Evolutionary conservation across 2,888 invertebrate species (phyloP).

Genomic region (Philonicus albiceps): DNA sequence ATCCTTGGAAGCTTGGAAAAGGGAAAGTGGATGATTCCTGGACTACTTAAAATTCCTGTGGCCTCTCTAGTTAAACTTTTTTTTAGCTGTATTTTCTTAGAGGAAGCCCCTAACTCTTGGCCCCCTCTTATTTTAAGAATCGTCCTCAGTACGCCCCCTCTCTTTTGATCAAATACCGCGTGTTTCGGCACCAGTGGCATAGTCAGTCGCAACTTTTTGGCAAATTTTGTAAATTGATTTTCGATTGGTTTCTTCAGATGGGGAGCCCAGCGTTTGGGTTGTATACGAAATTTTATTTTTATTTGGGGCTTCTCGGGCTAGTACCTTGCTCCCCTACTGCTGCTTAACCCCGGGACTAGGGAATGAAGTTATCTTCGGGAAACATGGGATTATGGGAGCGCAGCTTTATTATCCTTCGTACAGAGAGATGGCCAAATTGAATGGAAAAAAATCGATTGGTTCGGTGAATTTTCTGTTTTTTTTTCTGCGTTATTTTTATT

Average conservation of each 20-base stretch:
- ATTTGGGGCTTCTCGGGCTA: background rate
- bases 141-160: background rate
- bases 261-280: background rate
- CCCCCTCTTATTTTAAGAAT: background rate
- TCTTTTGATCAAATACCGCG: background rate
- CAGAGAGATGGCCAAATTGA: background rate
- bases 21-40: slow-evolving; percentile 21
- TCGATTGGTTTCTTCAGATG: slow-evolving; percentile 13
- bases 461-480: background rate
- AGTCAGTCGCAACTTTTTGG: slow-evolving; percentile 14
- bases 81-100: background rate
- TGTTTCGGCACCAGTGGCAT: background rate
- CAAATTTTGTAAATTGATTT: slow-evolving; percentile 32
- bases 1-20: slow-evolving; percentile 4
- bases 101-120: background rate
- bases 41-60: slow-evolving; percentile 27
- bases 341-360: background rate
- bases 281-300: slow-evolving; percentile 7
- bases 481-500: too few species aligned
- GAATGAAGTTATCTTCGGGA: background rate
- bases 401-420: slow-evolving; percentile 12
- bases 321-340: background rate
- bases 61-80: slow-evolving; percentile 19
- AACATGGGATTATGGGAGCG: background rate
- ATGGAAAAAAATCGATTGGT: background rate